Conservation (phyloP, 2,888 invertebrate species). For the Drosophila neoperkinsi region DNA sequence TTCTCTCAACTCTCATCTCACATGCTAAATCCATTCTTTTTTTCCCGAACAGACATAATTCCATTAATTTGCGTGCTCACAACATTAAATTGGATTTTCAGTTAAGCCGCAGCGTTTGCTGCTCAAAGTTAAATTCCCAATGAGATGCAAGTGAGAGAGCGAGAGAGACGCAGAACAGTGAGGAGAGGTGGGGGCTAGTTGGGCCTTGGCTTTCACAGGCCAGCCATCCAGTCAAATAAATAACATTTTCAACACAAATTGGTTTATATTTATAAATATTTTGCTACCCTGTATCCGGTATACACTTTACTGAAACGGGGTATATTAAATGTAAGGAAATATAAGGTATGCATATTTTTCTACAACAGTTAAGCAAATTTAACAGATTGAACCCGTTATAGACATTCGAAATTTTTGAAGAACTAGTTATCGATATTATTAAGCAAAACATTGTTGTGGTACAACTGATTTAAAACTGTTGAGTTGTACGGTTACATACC, state of each 20-base stretch:
- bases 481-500: neutral
- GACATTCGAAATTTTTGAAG: neutral
- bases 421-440: neutral
- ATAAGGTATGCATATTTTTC: neutral
- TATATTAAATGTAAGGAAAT: neutral
- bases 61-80: constrained; percentile 68
- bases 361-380: neutral
- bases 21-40: constrained; percentile 55
- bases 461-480: neutral
- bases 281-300: neutral
- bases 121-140: constrained; percentile 10
- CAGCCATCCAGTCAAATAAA: constrained; percentile 26
- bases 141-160: constrained; percentile 7
- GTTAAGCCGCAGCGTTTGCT: constrained; percentile 44
- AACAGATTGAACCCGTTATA: neutral
- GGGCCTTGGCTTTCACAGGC: constrained; percentile 28
- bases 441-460: neutral
- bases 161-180: neutral
- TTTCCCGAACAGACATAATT: constrained; percentile 60
- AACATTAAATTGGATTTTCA: constrained; percentile 62
- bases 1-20: constrained; percentile 33
- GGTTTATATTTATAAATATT: constrained; percentile 2
- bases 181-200: neutral
- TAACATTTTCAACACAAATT: constrained; percentile 13
- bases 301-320: neutral